Evolutionary conservation across 1,140 invertebrate species (phyloP).

Genomic region (Zelostemma sp.): DNA sequence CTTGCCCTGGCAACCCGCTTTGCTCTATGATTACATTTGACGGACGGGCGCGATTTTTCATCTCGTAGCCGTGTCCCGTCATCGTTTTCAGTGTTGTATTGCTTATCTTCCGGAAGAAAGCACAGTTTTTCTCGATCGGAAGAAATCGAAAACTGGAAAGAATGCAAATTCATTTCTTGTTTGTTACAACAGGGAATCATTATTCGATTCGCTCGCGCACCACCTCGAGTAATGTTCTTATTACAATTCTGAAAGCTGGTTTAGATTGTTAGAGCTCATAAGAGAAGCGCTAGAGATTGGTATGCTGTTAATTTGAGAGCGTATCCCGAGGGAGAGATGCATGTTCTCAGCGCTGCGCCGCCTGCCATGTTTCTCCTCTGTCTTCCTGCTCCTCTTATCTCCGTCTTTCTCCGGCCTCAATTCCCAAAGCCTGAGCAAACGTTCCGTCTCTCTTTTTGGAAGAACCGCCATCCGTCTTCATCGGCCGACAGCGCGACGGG

Average conservation of each 20-base stretch:
- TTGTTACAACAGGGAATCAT: slow-evolving; percentile 17
- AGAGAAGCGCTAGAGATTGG: slow-evolving; percentile 62
- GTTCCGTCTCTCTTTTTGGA: slow-evolving; percentile 50
- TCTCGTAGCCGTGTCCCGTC: background rate
- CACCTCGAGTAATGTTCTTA: slow-evolving; percentile 41
- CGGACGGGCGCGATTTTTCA: slow-evolving; percentile 27
- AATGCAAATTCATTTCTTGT: background rate
- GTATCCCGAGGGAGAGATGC: slow-evolving; percentile 59
- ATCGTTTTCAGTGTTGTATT: too few species aligned
- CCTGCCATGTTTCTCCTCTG: slow-evolving; percentile 39
- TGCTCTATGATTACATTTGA: slow-evolving; percentile 38
- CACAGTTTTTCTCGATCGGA: too few species aligned
- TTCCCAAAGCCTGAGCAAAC: slow-evolving; percentile 12
- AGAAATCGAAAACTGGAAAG: background rate
- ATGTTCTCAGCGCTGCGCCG: slow-evolving; percentile 58
- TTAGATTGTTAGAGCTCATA: slow-evolving; percentile 59
- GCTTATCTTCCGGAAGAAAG: too few species aligned
- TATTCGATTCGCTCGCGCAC: slow-evolving; percentile 32
- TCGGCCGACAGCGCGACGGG: slow-evolving; percentile 71
- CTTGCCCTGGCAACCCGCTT: slow-evolving; percentile 22
- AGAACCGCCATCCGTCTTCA: slow-evolving; percentile 70
- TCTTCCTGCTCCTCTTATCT: slow-evolving; percentile 21
- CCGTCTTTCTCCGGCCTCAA: slow-evolving; percentile 26
- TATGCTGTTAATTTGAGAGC: slow-evolving; percentile 70
- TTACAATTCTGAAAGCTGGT: slow-evolving; percentile 51